phyloP scores from a whole-genome alignment of 1,140 invertebrate species.

The Tetragonula clypearis region DNA sequence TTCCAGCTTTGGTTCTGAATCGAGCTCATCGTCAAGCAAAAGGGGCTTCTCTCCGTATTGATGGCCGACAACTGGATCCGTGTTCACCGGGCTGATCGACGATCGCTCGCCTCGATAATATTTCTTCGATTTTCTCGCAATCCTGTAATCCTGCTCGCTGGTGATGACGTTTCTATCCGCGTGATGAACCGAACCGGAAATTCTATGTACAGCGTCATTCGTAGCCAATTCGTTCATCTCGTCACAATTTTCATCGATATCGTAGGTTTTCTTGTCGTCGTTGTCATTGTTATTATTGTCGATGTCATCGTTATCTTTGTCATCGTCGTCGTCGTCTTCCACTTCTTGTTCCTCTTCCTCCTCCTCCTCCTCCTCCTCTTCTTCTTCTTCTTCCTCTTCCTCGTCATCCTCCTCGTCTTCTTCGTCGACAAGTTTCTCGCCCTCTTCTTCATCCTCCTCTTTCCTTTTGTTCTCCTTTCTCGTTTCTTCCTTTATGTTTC shows the following conservation, averaged over 20 bases:
- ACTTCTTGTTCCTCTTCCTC: not conserved
- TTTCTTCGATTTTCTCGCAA: constrained; percentile 60
- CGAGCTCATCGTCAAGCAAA: constrained; percentile 90
- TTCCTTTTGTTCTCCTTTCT: not conserved
- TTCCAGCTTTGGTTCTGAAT: constrained; percentile 83
- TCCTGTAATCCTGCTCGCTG: constrained; percentile 83
- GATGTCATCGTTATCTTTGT: not conserved
- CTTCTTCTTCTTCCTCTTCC: not conserved
- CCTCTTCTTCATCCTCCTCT: not conserved
- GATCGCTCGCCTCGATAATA: constrained; percentile 42
- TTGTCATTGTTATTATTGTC: constrained; percentile 70
- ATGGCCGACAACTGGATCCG: constrained; percentile 85
- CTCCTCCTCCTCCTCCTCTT: not conserved
- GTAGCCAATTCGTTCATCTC: constrained; percentile 85
- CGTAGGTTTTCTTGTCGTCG: constrained; percentile 75
- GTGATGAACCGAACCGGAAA: constrained; percentile 87
- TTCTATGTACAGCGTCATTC: constrained; percentile 83
- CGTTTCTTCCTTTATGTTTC: not conserved
- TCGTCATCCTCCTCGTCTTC: not conserved
- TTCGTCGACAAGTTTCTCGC: not conserved
- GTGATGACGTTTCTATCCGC: constrained; percentile 87
- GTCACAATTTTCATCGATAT: constrained; percentile 77
- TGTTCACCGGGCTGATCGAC: constrained; percentile 62
- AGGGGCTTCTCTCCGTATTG: constrained; percentile 90
- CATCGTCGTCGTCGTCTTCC: not conserved